These are phyloP conservation scores for Napeogenes sylphis DNA, from an alignment of 2,888 invertebrate genomes.

Conservation along the genomic window DNA sequence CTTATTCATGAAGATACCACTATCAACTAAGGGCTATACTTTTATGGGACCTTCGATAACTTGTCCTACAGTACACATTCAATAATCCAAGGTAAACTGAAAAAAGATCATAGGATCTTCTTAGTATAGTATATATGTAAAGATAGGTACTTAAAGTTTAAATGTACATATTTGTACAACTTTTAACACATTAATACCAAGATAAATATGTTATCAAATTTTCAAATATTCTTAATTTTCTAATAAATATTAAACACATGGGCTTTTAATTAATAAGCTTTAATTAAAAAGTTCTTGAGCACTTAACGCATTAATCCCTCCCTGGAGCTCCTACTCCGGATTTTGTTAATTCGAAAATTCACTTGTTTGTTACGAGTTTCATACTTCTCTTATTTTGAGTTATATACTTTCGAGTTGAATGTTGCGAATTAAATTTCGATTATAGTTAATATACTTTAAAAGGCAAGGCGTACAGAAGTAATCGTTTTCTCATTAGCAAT, in stretches of 20 bases:
- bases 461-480: no score
- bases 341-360: slow-evolving; percentile 18
- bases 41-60: slow-evolving; percentile 4
- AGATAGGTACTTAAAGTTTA: no score
- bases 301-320: slow-evolving; percentile 17
- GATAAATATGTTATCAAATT: no score
- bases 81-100: no score
- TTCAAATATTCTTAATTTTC: no score
- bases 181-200: no score
- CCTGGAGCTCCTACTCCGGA: slow-evolving; percentile 14
- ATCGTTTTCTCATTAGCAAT: no score
- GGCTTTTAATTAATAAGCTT: slow-evolving; percentile 16
- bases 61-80: neutral
- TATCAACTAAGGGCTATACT: slow-evolving; percentile 13
- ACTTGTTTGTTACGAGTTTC: slow-evolving; percentile 20
- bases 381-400: neutral
- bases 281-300: slow-evolving; percentile 23
- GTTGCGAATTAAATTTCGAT: slow-evolving; percentile 11
- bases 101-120: no score
- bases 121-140: no score
- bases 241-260: slow-evolving; percentile 18
- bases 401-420: slow-evolving; percentile 10
- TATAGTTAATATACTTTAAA: neutral
- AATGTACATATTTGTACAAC: no score
- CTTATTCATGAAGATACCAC: slow-evolving; percentile 18